phyloP scores from a whole-genome alignment of 2,888 invertebrate genomes.

The Melanostoma scalare region DNA sequence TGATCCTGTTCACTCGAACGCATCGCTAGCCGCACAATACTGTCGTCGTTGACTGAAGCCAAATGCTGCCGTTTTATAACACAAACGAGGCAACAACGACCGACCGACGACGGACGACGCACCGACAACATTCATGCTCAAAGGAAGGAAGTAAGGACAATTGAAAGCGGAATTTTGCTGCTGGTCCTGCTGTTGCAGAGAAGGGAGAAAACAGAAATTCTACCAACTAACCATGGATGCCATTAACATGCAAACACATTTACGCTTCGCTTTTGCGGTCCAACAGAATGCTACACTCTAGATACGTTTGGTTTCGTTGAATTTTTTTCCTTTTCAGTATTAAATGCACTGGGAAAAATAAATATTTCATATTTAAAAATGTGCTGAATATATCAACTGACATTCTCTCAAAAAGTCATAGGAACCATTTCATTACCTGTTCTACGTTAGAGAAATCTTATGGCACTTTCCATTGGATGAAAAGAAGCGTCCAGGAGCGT shows the following conservation, averaged over 20 bases:
- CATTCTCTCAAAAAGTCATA: too few relatives aligned
- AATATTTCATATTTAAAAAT: neutral
- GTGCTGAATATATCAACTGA: too few relatives aligned
- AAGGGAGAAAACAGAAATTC: neutral
- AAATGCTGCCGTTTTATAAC: neutral
- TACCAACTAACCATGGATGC: constrained; percentile 52
- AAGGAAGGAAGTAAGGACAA: constrained; percentile 67
- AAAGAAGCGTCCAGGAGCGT: too few relatives aligned
- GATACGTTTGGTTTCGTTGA: constrained; percentile 29
- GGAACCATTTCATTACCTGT: too few relatives aligned
- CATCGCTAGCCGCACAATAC: constrained; percentile 34
- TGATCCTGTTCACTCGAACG: constrained; percentile 56
- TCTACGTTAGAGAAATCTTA: too few relatives aligned
- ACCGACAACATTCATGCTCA: constrained; percentile 30
- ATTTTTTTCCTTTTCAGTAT: constrained; percentile 10
- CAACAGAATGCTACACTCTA: constrained; percentile 36
- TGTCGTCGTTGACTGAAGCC: constrained; percentile 1
- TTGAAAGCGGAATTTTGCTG: constrained; percentile 59
- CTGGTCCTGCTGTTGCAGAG: constrained; percentile 25
- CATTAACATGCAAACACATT: constrained; percentile 70
- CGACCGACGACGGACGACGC: neutral
- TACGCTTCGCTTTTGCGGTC: constrained; percentile 64
- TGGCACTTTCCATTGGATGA: too few relatives aligned
- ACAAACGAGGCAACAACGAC: neutral
- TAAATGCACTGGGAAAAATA: constrained; percentile 44